Evolutionary conservation across 2,797 vertebrate species (phyloP), one percentile per base, ranked within the genome.

Genomic region (Semaprochilodus insignis): DNA sequence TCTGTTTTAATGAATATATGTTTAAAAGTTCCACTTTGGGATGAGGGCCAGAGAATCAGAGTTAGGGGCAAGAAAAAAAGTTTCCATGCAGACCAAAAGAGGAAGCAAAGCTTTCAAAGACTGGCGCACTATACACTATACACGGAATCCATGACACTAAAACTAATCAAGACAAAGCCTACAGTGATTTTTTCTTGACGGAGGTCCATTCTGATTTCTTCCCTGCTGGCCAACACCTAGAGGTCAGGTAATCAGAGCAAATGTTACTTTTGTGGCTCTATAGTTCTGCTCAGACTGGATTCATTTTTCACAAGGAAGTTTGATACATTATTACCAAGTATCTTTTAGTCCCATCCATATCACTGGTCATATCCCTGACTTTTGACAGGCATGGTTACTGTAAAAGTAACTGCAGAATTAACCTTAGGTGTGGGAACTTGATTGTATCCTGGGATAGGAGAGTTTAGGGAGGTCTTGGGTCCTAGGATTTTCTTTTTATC

Each of bases 161-260:
- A 54, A 54, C n/a, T 54, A 54, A 72, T 72, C 48, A 54, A 15
- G 19, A 48, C n/a, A n/a, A 10, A 4, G n/a, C 21, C 4, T 51
- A 13, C 40, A 14, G 40, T 11, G 21, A 70, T 70, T 40, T 70
- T 19, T 48, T 70, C 21, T 44, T 5, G 21, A 19, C 4, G 17
- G 40, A n/a, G 34, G 10, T 15, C 13, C 59, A 25, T 62, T 62
- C 23, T 62, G 16, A 54, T 72, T 72, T 54, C 70, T 6, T 52
- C 40, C 19, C 14, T 51, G 70, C 23, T 44, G 48, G 70, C 8
- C 27, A 4, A 31, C 14, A 13, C 13, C 55, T 40, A 71, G 62
- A 80, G 73, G 48, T 76, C 55, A 84, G 51, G 78, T 78, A 66
- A 78, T 81, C 78, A 77, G 67, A 73, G n/a, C 27, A 34, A 59